A percentile compares a stretch with the other conserved stretches of the same genome.
These are phyloP conservation scores for Heptascelio sp. DNA, from an alignment of 2,888 invertebrate species.

Conservation along the genomic window DNA sequence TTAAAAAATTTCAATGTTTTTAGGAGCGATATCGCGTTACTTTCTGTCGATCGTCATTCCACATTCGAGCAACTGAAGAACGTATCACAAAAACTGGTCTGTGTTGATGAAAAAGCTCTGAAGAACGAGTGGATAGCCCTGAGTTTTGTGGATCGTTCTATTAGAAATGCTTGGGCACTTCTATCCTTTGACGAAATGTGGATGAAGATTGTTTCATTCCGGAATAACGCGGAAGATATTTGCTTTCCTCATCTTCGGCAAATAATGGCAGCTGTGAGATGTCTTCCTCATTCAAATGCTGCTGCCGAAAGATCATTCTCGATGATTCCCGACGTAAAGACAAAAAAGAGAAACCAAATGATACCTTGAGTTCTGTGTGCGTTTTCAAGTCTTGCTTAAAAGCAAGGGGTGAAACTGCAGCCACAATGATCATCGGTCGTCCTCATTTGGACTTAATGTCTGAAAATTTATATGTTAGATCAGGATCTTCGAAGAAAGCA, in stretches of 20 bases:
- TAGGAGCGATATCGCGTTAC: not conserved
- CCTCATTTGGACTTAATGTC: not conserved
- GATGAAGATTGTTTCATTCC: not conserved
- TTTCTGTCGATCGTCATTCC: not conserved
- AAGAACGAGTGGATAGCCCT: not conserved
- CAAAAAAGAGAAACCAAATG: not conserved
- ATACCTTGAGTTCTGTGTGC: not conserved
- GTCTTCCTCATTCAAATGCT: not conserved
- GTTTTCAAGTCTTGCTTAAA: not conserved
- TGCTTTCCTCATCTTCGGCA: not conserved
- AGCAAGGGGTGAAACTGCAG: not conserved
- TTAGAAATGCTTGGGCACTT: not conserved
- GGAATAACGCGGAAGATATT: not conserved
- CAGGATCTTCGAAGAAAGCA: not conserved
- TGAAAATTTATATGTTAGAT: not conserved
- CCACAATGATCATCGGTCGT: not conserved
- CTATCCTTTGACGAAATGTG: not conserved
- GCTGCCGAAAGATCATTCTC: not conserved
- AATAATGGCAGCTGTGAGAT: not conserved
- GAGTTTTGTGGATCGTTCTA: not conserved
- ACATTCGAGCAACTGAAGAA: not conserved
- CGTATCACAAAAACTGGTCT: not conserved
- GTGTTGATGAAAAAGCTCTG: not conserved
- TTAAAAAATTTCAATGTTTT: not conserved
- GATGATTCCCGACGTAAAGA: not conserved